Base-by-base conservation (phyloP, 92 coral and sea anemone genomes). In the Epizoanthus illoricatus region DNA sequence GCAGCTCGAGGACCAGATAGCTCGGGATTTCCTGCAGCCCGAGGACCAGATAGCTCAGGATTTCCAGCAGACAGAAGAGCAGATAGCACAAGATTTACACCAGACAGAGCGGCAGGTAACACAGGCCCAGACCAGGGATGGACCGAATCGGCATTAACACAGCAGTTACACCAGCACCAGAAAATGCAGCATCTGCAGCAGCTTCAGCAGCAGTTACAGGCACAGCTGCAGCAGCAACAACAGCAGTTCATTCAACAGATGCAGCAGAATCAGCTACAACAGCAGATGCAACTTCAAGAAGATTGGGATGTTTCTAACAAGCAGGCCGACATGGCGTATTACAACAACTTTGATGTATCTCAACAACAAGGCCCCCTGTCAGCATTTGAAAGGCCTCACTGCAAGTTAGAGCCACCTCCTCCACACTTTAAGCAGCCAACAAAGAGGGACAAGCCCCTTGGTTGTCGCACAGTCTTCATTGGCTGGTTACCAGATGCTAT, bases 391-490 rank as follows among this genome's bases (percentile, higher is more conserved):
- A 67, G 86, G 60, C 86, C 90, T 39, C 69, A 89, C 80, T 91
- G 90, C 69, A 76, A 84, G 33, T 71, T 93, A 13, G 94, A 91
- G 39, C 92, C 94, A 47, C 94, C 94, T 24, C 83, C 87, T 23
- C 85, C 87, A 21, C 88, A 84, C 12, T 60, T 79, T 42, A 75
- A 92, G 52, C 80, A 69, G 9, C 89, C 84, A 56, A 54, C 71
- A 18, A 80, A 75, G 62, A 86, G 87, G 52, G 92, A 89, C 19
- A 88, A 89, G 62, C 92, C 91, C 3, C 76, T 52, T 12, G 97
- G 97, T 62, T 93, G 97, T 42, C 91, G 86, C 11, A 81, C 94
- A 39, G 73, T 91, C 10, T 91, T 91, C 23, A 73, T 93, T 42
- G 91, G 91, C 65, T 87, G 94, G 24, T 81, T 93, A 39, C 91